Conservation (phyloP, 2,888 invertebrate species). For the Molorchus minor region DNA sequence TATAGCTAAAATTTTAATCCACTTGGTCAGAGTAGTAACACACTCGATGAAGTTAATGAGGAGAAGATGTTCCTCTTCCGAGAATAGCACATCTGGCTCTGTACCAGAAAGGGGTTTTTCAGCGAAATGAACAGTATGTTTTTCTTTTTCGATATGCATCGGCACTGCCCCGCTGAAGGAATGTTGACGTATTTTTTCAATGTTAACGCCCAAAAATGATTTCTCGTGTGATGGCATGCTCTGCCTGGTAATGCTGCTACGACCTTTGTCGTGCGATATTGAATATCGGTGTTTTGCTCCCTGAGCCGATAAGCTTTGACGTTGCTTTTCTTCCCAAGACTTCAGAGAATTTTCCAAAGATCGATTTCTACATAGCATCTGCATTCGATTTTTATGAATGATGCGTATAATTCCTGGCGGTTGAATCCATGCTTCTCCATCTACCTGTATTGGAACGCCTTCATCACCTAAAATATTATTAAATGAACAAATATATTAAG, state of each 20-base stretch:
- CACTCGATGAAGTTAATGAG: conserved; percentile 85
- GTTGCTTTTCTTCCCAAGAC: conserved; percentile 87
- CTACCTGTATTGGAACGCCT: conserved; percentile 94
- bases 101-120: conserved; percentile 52
- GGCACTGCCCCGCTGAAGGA: conserved; percentile 61
- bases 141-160: conserved; percentile 48
- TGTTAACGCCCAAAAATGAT: conserved; percentile 59
- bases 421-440: conserved; percentile 98
- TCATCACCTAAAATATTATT: conserved; percentile 72
- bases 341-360: conserved; percentile 89
- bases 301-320: conserved; percentile 67
- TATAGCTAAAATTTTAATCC: conserved; percentile 70
- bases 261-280: conserved; percentile 59
- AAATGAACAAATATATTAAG: too few species aligned
- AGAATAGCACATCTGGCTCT: conserved; percentile 63
- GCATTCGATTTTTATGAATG: conserved; percentile 95
- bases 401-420: conserved; percentile 96
- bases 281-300: conserved; percentile 61
- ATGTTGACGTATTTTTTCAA: conserved; percentile 61
- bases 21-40: conserved; percentile 86
- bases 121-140: conserved; percentile 56
- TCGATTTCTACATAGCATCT: conserved; percentile 93
- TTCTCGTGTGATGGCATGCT: conserved; percentile 61
- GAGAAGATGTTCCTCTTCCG: conserved; percentile 74
- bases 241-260: conserved; percentile 59